Evolutionary conservation across 2,888 invertebrate species (phyloP), one percentile per base, ranked within the genome.

Genomic region (Eupithecia centaureata): DNA sequence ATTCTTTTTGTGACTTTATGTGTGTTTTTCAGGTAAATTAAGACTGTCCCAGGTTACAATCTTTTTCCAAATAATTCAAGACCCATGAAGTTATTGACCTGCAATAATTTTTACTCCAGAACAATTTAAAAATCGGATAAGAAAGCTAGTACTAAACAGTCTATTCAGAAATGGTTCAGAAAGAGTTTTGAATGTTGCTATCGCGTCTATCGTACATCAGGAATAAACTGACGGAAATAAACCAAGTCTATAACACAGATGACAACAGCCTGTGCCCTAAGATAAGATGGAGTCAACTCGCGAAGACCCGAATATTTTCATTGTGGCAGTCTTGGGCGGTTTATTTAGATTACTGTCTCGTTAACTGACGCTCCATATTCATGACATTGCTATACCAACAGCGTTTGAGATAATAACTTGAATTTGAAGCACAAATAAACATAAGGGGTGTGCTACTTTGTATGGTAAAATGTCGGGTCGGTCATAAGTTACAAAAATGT

Each of bases 311-410:
- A 85, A 83, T 81, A 85, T 82, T 84, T 81, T 78, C 77, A 74
- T 63, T 72, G 73, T 75, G 77, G 79, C 80, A 82, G 83, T 82
- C 77, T 80, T 73, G 73, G 72, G 76, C 79, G 76, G 79, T 83
- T 69, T 63, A 63, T 70, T 70, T 70, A 66, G 70, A 70, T 70
- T 66, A 63, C 62, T 57, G 35, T 56, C 65, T 66, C 61, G 77
- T 81, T 79, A 81, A 78, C 71, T 73, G 73, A 69, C 79, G 78
- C 76, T 86, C 77, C 81, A 82, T 85, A 86, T 86, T 85, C 86
- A 86, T 86, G 82, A 79, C 77, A 74, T 78, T 77, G 74, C 76
- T 73, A 75, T 71, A 65, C 73, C 72, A 75, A 73, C 77, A 83
- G 32, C 78, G 79, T 81, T 79, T 73, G 73, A 73, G 74, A 67